These are phyloP conservation scores for Clarias laeviceps DNA, from an alignment of 2,797 vertebrate genomes.

Conservation along the genomic window DNA sequence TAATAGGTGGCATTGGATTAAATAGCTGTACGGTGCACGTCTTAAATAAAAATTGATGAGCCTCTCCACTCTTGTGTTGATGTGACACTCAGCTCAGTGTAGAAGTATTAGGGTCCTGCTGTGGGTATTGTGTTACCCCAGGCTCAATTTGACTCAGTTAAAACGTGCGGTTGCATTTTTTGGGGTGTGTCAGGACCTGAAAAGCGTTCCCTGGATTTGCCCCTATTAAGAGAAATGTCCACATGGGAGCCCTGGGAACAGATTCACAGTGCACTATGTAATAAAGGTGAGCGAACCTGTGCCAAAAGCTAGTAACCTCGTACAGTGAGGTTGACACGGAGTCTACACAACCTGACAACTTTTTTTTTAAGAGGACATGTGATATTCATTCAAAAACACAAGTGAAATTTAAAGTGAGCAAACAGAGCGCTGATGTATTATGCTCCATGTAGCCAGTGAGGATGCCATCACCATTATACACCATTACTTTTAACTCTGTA, in stretches of 20 bases:
- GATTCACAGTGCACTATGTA: constrained; percentile 47
- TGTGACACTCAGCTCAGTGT: constrained; percentile 45
- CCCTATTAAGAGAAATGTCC: constrained; percentile 59
- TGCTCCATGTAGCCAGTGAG: constrained; percentile 46
- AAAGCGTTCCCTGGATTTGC: constrained; percentile 52
- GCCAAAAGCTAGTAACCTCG: constrained; percentile 55
- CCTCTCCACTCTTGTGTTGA: constrained; percentile 56
- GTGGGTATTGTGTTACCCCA: constrained; percentile 69
- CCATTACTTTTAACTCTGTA: background rate
- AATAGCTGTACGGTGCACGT: constrained; percentile 54
- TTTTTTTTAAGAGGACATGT: constrained; percentile 50
- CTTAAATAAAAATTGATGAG: constrained; percentile 73
- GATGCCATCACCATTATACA: constrained; percentile 48
- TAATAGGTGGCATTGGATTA: constrained; percentile 69
- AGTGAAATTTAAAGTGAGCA: constrained; percentile 44
- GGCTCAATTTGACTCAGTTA: constrained; percentile 58
- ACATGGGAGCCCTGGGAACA: constrained; percentile 60
- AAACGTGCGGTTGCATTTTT: constrained; percentile 64
- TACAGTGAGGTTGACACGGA: constrained; percentile 40
- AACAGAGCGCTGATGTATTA: constrained; percentile 51
- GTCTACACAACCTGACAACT: constrained; percentile 52
- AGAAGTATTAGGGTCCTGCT: constrained; percentile 61
- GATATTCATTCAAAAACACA: constrained; percentile 59
- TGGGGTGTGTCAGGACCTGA: constrained; percentile 52
- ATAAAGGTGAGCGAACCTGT: constrained; percentile 57